Percentiles rank a stretch among this genome's conserved stretches.
phyloP scores from a whole-genome alignment of 2,113 vertebrate genomes.

The Apus apus region DNA sequence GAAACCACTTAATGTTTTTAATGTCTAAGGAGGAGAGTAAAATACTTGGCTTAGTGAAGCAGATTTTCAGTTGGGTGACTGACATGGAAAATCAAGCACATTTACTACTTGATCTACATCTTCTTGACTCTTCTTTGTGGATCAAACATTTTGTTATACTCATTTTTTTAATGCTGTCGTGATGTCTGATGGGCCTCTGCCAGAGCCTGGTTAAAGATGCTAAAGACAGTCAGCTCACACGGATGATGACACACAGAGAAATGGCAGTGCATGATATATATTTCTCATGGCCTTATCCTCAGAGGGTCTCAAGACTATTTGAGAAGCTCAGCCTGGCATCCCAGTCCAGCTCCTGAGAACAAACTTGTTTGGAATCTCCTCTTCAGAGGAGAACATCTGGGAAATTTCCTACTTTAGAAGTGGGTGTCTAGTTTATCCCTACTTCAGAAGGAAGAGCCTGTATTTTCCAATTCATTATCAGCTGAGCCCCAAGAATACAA shows the following conservation, averaged over 20 bases:
- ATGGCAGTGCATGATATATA: neutral
- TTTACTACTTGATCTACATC: neutral
- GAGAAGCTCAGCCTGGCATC: neutral
- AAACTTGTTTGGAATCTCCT: neutral
- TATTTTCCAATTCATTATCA: neutral
- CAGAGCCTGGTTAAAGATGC: neutral
- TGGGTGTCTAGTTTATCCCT: neutral
- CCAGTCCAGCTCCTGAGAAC: neutral
- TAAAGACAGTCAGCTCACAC: neutral
- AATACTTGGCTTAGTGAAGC: neutral
- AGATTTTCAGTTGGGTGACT: neutral
- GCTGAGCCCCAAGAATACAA: neutral
- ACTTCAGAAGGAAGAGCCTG: neutral
- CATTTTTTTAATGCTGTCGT: fast-evolving
- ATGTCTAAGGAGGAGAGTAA: neutral
- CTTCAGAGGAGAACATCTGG: neutral
- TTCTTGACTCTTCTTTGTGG: neutral
- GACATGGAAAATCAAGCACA: neutral
- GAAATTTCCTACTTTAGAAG: neutral
- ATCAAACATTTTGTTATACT: neutral
- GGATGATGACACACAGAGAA: neutral
- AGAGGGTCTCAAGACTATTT: neutral
- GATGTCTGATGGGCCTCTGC: neutral
- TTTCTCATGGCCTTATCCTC: neutral
- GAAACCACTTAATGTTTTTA: neutral